Percentiles rank a stretch among this genome's conserved stretches.
These are phyloP conservation scores for Chloebia gouldiae DNA, from an alignment of 2,113 vertebrate genomes.

Conservation along the genomic window DNA sequence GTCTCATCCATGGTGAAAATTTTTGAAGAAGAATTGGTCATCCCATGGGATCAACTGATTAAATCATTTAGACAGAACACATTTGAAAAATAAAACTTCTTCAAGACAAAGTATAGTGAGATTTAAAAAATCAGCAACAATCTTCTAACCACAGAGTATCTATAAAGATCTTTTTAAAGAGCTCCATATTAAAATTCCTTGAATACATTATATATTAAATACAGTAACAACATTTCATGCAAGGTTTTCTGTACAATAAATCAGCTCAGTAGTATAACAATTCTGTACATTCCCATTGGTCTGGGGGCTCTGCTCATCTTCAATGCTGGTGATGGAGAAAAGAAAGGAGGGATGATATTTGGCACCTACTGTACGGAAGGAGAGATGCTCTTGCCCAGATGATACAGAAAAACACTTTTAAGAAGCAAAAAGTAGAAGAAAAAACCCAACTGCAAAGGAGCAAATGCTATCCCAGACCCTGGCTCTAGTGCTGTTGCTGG, in stretches of 20 bases:
- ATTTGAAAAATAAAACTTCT: slow-evolving; percentile 65
- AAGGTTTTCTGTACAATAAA: slow-evolving; percentile 78
- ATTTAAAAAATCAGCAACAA: slow-evolving; percentile 54
- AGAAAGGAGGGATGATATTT: slow-evolving; percentile 40
- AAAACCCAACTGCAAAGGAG: background rate
- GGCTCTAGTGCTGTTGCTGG: background rate
- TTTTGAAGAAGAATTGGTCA: background rate
- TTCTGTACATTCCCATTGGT: slow-evolving; percentile 79
- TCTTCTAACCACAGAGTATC: slow-evolving; percentile 63
- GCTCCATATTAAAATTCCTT: slow-evolving; percentile 80
- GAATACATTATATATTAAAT: slow-evolving; percentile 90
- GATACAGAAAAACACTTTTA: background rate
- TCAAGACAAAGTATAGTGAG: slow-evolving; percentile 76
- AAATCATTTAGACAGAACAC: background rate
- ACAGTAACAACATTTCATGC: slow-evolving; percentile 90
- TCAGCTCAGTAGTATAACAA: slow-evolving; percentile 90
- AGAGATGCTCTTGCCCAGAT: background rate
- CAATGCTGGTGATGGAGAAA: slow-evolving; percentile 68
- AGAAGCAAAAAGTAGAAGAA: background rate
- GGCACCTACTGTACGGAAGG: slow-evolving; percentile 7
- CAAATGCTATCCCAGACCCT: background rate
- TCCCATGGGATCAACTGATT: background rate
- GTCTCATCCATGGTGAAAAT: background rate
- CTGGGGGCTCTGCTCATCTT: slow-evolving; percentile 62
- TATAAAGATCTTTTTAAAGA: slow-evolving; percentile 66